Evolutionary conservation across 2,113 vertebrate species (phyloP), one percentile per base, ranked within the genome.

Genomic region (Calyptommatus sinebrachiatus): DNA sequence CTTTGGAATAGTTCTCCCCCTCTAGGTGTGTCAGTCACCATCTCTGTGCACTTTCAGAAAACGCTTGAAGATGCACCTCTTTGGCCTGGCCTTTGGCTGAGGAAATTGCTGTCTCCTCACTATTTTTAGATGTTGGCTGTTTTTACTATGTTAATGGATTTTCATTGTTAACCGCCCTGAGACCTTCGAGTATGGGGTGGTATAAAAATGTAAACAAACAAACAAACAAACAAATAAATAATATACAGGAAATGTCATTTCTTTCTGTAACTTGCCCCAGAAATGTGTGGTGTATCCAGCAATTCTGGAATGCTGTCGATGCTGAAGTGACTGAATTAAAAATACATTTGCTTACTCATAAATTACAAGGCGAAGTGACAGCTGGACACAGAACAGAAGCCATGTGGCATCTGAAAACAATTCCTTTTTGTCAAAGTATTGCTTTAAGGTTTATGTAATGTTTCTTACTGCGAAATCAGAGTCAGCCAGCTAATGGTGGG

Each of bases 401-500:
- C 68, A 79, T 84, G 76, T 77, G 84, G 67, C 57, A 73, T 83
- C 63, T 89, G 61, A 81, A 73, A 90, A 70, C 72, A 0, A 76
- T 26, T 68, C 0, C 76, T 84, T 88, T 85, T 45, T 62, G 79
- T 86, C 65, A 6, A 53, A 82, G 61, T 80, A 65, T 73, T 80
- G 81, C 80, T 87, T 83, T 76, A 80, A 81, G 68, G 82, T 90
- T 93, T 91, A 83, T 77, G 76, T 86, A 87, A 50, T 81, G 46
- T 88, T 90, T 87, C 89, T 91, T 80, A 65, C 21, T 78, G 79
- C 81, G 77, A n/a, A 61, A 79, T 46, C 76, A 77, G 77, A 88
- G 84, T 83, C 79, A 78, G 90, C 3, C 35, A 41, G 84, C 84
- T 90, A 90, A 90, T 93, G 87, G 86, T 90, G 90, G 90, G 89